Evolutionary conservation across 2,113 vertebrate species (phyloP).

Genomic region (Mandrillus leucophaeus): DNA sequence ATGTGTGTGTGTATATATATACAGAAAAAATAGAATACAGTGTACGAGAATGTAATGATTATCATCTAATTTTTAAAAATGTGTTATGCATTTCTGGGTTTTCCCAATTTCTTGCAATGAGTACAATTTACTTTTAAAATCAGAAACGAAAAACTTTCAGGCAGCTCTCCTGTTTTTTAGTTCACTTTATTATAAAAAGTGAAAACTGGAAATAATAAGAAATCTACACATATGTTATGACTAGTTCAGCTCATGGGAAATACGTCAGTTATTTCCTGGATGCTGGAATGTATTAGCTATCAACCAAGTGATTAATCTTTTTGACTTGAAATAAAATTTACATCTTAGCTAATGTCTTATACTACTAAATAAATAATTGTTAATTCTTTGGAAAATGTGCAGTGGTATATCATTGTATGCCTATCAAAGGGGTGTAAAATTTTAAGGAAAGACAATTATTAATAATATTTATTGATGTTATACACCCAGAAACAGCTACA

Average conservation of each 20-base stretch:
- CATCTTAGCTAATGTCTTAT: slow-evolving; percentile 3
- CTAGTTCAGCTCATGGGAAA: slow-evolving; percentile 40
- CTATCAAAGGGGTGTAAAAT: not conserved
- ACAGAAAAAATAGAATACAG: not conserved
- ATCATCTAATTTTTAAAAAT: not conserved
- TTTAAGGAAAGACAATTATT: not conserved
- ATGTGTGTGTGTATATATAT: rapidly evolving
- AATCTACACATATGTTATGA: slow-evolving; percentile 25
- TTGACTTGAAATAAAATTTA: slow-evolving; percentile 53
- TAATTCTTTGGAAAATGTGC: not conserved
- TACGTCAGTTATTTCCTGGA: not conserved
- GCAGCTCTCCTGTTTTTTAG: not conserved
- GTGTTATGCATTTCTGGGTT: not conserved
- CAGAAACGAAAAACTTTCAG: not conserved
- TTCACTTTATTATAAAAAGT: not conserved
- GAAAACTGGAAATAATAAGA: slow-evolving; percentile 37
- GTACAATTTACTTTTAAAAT: not conserved
- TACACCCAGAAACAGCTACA: not conserved
- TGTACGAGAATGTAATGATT: not conserved
- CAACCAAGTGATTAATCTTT: slow-evolving; percentile 46
- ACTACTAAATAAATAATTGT: not conserved
- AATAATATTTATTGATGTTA: not conserved
- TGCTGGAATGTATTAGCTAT: slow-evolving; percentile 21
- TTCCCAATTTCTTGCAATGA: slow-evolving; percentile 5
- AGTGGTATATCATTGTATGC: not conserved